Evolutionary conservation across 2,888 invertebrate species (phyloP), one percentile per base, ranked within the genome.

Genomic region (Drosophila greeni): DNA sequence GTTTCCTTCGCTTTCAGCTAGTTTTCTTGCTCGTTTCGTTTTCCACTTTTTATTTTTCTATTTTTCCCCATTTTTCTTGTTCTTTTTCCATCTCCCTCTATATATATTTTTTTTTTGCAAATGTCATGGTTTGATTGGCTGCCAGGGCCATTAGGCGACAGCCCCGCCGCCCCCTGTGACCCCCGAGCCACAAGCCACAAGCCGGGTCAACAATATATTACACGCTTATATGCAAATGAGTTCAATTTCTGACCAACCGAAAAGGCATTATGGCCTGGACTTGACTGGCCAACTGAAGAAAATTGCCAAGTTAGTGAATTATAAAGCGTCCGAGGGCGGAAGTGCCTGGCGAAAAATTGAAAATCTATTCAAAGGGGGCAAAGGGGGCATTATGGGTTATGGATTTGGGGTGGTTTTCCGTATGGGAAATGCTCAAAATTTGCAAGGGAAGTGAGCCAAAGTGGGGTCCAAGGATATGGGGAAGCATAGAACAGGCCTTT

Each of bases 81-180:
- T 23, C 23, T 39, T 12, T 34, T 8, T 4, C 34, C 8, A 1
- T 8, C 36, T 36, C 11, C 9, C 16, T 36, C 36, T 12, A 3
- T 24, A 23, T 61, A 43, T 31, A 34, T 24, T 61, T 33, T 48
- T 48, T 60, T 64, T 62, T 74, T 57, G 70, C 61, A 74, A 74
- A 74, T 74, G 72, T 74, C 74, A 69, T 48, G 47, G 56, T 43
- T 70, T 74, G 74, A 74, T 74, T 74, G 74, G 74, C 74, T 69
- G 68, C 34, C 72, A 64, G 49, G 66, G 66, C 69, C 74, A 74
- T 72, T 74, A 74, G 65, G 62, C 72, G 42, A 52, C 61, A 45
- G 42, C 37, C 51, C 23, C 40, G 7, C 39, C 18, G 16, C 6
- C 36, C 43, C 43, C 29, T 16, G n/a, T 26, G 36, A 31, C 24